Evolutionary conservation across 2,797 vertebrate species (phyloP).

Genomic region (Macropodus opercularis): DNA sequence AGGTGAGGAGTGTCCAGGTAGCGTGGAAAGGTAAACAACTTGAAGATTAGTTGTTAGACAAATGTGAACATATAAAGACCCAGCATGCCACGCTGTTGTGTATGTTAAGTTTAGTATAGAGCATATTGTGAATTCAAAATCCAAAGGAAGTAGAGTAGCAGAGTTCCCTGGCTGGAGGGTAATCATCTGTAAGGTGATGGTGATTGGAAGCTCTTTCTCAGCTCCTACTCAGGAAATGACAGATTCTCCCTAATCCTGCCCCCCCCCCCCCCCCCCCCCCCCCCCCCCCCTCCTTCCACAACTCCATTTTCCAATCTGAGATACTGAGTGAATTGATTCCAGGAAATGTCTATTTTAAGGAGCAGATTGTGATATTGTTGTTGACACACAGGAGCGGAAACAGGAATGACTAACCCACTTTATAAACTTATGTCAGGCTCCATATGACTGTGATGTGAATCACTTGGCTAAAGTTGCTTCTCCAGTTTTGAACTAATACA

Average conservation of each 20-base stretch:
- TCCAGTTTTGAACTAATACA: neutral
- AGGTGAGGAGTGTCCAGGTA: neutral
- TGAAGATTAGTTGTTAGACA: neutral
- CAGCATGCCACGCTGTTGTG: neutral
- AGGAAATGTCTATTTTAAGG: conserved; percentile 66
- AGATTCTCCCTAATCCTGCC: conserved; percentile 69
- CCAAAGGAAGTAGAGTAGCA: neutral
- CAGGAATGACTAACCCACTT: conserved; percentile 6
- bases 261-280: conserved; percentile 24
- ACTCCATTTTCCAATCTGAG: conserved; percentile 48
- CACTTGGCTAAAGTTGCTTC: neutral
- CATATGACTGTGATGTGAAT: conserved; percentile 3
- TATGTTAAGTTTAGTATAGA: neutral
- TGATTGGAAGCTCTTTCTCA: conserved; percentile 60
- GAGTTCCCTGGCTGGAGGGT: neutral
- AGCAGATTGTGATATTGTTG: conserved; percentile 68
- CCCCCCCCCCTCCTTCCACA: conserved; percentile 13
- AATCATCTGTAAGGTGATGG: conserved; percentile 21
- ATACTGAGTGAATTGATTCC: conserved; percentile 66
- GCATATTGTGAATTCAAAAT: neutral
- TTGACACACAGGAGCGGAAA: conserved; percentile 40
- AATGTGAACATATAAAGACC: neutral
- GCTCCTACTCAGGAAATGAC: conserved; percentile 67
- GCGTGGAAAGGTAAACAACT: neutral
- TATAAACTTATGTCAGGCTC: conserved; percentile 4